Evolutionary conservation across 2,888 invertebrate species (phyloP), one percentile per base, ranked within the genome.

Genomic region (Anticlea derivata): DNA sequence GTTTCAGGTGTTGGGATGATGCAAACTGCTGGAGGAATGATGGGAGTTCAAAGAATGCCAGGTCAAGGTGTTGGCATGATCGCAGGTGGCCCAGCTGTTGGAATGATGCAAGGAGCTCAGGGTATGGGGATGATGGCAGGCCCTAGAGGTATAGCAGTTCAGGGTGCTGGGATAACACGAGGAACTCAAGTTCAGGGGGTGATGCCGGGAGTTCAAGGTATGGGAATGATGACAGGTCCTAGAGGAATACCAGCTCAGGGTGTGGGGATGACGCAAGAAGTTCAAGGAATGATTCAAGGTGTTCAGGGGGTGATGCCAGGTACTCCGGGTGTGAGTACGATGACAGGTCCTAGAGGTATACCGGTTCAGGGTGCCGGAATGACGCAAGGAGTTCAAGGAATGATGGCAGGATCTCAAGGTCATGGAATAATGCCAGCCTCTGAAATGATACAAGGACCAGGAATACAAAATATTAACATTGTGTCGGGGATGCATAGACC

Each of bases 31-130:
- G 40, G 38, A 3, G 20, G 23, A 8, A 34, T 34, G 5, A 24
- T 45, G 10, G 37, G 46, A 6, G 22, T 33, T 8, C 47, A 33
- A 22, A 48, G 48, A 34, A 40, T 34, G 39, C 48, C 48, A 17
- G 13, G 13, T n/a, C 31, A 31, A 31, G 11, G 29, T 30, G 31
- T 17, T 17, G 17, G 31, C 6, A 31, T 31, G 31, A 31, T 13
- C 2, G 17, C 2, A 3, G 33, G 27, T 26, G 5, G 1, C 13
- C 20, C 39, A 4, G 7, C 7, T 13, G 45, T 37, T 11, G 30
- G 38, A 11, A 31, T 29, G 7, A 24, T 39, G 20, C 39, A 33
- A 12, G 46, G 27, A 8, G 10, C 11, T 23, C n/a, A 22, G 22
- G 22, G 8, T 20, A 11, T n/a, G 5, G 41, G 31, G 5, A 31